Percentiles rank a stretch among this genome's conserved stretches.
Conservation (phyloP, 1,140 invertebrate species). For the Aphaenogaster rudis region DNA sequence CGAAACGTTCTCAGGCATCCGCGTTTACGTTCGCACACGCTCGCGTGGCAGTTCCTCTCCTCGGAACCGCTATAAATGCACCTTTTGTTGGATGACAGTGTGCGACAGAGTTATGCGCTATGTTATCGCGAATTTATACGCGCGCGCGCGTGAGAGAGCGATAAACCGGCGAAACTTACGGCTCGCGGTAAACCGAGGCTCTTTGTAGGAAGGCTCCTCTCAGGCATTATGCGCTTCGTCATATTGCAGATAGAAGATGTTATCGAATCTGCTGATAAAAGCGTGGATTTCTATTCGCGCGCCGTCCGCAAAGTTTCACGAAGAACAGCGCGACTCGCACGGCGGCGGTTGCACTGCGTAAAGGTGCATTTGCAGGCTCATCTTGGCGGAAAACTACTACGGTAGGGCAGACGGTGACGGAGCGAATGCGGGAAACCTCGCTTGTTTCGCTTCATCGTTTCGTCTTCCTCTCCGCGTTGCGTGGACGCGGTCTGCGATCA, state of each 20-base stretch:
- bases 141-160: conserved; percentile 14
- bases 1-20: background rate
- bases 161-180: conserved; percentile 48
- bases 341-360: background rate
- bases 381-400: background rate
- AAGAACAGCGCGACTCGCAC: background rate
- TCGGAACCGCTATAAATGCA: conserved; percentile 40
- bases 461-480: conserved; percentile 33
- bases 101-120: conserved; percentile 48
- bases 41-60: background rate
- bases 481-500: conserved; percentile 53
- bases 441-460: conserved; percentile 18
- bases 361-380: background rate
- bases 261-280: conserved; percentile 47
- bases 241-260: background rate
- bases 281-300: conserved; percentile 2
- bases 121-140: conserved; percentile 51
- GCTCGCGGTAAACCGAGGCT: conserved; percentile 37
- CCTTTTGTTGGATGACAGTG: conserved; percentile 62
- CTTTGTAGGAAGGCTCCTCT: conserved; percentile 36
- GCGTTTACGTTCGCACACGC: conserved; percentile 13
- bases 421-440: conserved; percentile 20
- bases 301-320: background rate
- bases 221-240: background rate
- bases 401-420: background rate